Percentiles rank a stretch among this genome's conserved stretches.
These are phyloP conservation scores for Sesamia inferens DNA, from an alignment of 2,888 invertebrate species.

Conservation along the genomic window DNA sequence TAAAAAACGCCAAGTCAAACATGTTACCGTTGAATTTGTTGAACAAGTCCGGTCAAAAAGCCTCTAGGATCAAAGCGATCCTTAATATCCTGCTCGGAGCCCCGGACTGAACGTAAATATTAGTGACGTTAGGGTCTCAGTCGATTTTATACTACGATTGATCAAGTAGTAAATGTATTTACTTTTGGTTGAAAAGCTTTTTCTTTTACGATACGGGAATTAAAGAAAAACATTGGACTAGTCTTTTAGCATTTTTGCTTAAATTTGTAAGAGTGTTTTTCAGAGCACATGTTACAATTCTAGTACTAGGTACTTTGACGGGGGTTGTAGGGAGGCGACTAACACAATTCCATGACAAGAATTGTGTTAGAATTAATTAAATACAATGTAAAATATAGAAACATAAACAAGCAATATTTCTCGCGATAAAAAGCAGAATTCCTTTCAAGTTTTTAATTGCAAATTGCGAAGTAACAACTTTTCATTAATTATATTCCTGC, in stretches of 20 bases:
- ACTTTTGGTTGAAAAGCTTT: slow-evolving; percentile 41
- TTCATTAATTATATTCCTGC: slow-evolving; percentile 57
- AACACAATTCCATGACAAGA: neutral
- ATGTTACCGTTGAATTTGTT: slow-evolving; percentile 74
- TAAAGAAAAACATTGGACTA: slow-evolving; percentile 42
- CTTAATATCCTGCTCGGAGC: slow-evolving; percentile 68
- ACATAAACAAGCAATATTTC: slow-evolving; percentile 32
- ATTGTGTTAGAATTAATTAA: neutral
- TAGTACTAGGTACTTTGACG: too few species aligned
- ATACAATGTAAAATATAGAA: slow-evolving; percentile 29
- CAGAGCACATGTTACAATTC: too few species aligned
- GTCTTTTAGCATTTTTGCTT: slow-evolving; percentile 19
- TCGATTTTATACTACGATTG: slow-evolving; percentile 52
- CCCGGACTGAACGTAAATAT: slow-evolving; percentile 73
- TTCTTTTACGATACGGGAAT: slow-evolving; percentile 29
- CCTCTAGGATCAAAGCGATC: slow-evolving; percentile 73
- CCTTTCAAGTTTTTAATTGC: slow-evolving; percentile 56
- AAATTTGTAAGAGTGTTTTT: slow-evolving; percentile 1
- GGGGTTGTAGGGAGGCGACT: neutral
- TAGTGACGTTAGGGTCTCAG: slow-evolving; percentile 64
- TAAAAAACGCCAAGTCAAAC: slow-evolving; percentile 68
- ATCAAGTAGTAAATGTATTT: slow-evolving; percentile 50
- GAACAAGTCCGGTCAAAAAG: slow-evolving; percentile 76
- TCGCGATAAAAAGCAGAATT: slow-evolving; percentile 40
- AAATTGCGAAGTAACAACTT: slow-evolving; percentile 55